Percentiles rank a stretch among this genome's conserved stretches.
phyloP scores from a whole-genome alignment of 2,797 vertebrate genomes.

The Tauraco hartlaubi region DNA sequence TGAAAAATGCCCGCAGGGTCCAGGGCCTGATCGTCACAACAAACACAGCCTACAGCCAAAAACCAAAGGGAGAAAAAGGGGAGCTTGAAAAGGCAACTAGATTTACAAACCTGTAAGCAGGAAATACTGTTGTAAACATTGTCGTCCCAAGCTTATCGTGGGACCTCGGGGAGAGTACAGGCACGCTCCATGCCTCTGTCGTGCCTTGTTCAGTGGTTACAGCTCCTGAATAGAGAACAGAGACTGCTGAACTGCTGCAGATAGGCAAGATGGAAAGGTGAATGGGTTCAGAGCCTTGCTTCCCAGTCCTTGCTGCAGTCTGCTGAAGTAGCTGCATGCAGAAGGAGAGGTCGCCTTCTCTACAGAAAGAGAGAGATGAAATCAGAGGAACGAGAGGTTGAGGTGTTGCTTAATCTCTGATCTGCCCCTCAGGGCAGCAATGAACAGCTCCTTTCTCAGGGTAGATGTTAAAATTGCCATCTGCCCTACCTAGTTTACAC shows the following conservation, averaged over 20 bases:
- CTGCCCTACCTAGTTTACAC: background rate
- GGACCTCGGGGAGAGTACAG: background rate
- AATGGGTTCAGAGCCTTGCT: background rate
- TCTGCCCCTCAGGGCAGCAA: background rate
- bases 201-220: background rate
- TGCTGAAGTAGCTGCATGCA: background rate
- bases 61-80: background rate
- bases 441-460: background rate
- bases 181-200: background rate
- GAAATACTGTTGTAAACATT: background rate
- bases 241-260: background rate
- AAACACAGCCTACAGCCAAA: background rate
- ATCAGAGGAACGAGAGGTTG: background rate
- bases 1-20: background rate
- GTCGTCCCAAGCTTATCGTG: background rate
- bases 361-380: background rate
- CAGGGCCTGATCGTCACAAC: background rate
- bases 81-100: background rate
- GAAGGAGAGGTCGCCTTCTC: background rate
- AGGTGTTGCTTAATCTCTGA: background rate
- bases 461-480: background rate
- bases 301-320: background rate
- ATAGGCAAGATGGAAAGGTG: background rate
- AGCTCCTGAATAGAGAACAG: background rate
- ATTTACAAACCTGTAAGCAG: background rate